phyloP scores from a whole-genome alignment of 2,888 invertebrate genomes.

The Mellilla xanthometata region DNA sequence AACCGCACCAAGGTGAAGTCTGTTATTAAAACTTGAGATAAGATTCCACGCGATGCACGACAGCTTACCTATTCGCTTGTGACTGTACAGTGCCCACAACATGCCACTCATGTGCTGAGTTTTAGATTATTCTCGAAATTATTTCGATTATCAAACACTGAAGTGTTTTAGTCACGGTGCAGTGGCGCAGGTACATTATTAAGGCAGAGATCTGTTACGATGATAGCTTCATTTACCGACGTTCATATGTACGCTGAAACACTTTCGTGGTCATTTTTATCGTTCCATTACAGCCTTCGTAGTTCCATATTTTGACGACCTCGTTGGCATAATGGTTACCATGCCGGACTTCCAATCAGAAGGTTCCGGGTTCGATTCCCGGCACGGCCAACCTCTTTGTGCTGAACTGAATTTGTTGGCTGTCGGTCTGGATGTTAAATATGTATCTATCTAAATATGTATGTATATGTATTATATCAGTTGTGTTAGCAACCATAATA shows the following conservation, averaged over 20 bases:
- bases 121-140: conserved; percentile 31
- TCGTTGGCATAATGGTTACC: too few relatives aligned
- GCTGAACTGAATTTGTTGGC: too few relatives aligned
- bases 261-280: background rate
- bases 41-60: conserved; percentile 62
- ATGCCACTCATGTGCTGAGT: conserved; percentile 35
- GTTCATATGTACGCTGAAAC: background rate
- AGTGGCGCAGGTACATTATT: background rate
- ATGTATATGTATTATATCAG: too few relatives aligned
- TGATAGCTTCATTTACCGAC: background rate
- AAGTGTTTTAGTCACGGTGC: conserved; percentile 7
- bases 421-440: too few relatives aligned
- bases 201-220: conserved; percentile 1
- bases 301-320: too few relatives aligned
- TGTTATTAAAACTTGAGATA: conserved; percentile 68
- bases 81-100: too few relatives aligned
- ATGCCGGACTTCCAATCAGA: too few relatives aligned
- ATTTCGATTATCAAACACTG: conserved; percentile 23
- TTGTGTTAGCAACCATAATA: too few relatives aligned
- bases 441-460: too few relatives aligned
- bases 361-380: too few relatives aligned
- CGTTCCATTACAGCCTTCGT: too few relatives aligned
- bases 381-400: too few relatives aligned
- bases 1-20: conserved; percentile 38
- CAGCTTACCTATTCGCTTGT: conserved; percentile 37